These are phyloP conservation scores for Paraescarpia echinospica DNA, from an alignment of 1,140 invertebrate species.

Conservation along the genomic window DNA sequence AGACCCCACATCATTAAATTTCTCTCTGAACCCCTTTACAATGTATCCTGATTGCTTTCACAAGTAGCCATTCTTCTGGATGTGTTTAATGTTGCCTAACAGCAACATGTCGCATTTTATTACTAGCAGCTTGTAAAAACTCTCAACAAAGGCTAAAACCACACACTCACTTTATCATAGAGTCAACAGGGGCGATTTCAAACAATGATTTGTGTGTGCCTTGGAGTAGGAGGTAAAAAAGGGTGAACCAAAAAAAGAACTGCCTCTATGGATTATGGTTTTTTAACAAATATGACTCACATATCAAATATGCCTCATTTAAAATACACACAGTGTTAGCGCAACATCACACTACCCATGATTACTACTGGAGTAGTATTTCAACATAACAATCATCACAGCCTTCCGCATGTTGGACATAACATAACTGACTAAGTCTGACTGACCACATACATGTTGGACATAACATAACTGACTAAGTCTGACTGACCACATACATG, in stretches of 20 bases:
- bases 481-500: too few relatives aligned
- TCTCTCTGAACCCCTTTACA: background rate
- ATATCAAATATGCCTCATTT: background rate
- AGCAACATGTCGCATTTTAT: background rate
- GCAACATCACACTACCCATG: background rate
- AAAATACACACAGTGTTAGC: background rate
- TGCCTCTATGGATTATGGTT: background rate
- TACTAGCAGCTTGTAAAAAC: background rate
- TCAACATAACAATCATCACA: background rate
- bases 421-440: too few relatives aligned
- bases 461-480: too few relatives aligned
- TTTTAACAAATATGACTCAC: background rate
- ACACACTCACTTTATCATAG: background rate
- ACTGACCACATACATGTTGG: too few relatives aligned
- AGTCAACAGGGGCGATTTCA: background rate
- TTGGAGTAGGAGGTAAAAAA: background rate
- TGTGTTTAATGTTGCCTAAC: background rate
- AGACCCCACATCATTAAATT: background rate
- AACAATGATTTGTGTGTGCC: background rate
- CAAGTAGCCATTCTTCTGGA: background rate
- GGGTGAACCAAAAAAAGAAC: too few relatives aligned
- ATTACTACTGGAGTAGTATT: background rate
- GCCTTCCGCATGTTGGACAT: background rate
- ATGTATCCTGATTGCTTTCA: background rate
- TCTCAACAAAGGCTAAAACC: background rate